Percentiles rank a stretch among this genome's conserved stretches.
Conservation (phyloP, 2,888 invertebrate genomes). For the Meta bourneti region DNA sequence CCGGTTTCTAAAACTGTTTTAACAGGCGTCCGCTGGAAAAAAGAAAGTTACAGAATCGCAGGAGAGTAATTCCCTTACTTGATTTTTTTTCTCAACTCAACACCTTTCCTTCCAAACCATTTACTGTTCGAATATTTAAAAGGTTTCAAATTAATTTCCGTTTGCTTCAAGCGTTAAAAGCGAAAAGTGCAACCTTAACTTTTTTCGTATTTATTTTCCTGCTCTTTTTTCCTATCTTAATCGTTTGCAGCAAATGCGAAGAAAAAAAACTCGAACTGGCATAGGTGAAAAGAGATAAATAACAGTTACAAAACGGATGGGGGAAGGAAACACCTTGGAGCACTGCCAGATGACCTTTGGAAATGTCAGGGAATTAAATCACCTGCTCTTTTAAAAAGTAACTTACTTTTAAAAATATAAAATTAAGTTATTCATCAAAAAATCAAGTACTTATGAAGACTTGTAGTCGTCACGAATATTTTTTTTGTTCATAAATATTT, state of each 20-base stretch:
- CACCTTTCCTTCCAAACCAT: slow-evolving; percentile 51
- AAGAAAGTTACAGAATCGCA: not conserved
- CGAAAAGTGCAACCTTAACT: slow-evolving; percentile 1
- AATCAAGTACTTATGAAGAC: too few species aligned
- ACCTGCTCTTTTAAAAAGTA: too few species aligned
- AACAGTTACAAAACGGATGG: slow-evolving; percentile 46
- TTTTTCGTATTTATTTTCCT: slow-evolving; percentile 16
- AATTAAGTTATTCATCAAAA: too few species aligned
- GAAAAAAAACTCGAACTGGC: slow-evolving; percentile 14
- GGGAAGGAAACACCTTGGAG: slow-evolving; percentile 34
- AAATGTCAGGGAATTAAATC: not conserved
- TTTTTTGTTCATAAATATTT: too few species aligned
- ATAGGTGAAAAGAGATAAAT: slow-evolving; percentile 38
- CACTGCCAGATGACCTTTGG: slow-evolving; percentile 33
- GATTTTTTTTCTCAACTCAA: slow-evolving; percentile 17
- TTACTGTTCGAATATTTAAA: slow-evolving; percentile 44
- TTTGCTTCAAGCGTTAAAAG: slow-evolving; percentile 34
- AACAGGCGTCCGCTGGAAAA: not conserved
- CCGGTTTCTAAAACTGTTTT: slow-evolving; percentile 24
- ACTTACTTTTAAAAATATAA: too few species aligned
- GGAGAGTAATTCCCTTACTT: not conserved
- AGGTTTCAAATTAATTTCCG: slow-evolving; percentile 63
- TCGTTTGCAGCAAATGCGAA: not conserved
- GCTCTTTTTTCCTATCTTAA: not conserved
- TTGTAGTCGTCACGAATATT: too few species aligned